Conservation (phyloP, 1,140 invertebrate genomes). For the Sarcophaga bullata region DNA sequence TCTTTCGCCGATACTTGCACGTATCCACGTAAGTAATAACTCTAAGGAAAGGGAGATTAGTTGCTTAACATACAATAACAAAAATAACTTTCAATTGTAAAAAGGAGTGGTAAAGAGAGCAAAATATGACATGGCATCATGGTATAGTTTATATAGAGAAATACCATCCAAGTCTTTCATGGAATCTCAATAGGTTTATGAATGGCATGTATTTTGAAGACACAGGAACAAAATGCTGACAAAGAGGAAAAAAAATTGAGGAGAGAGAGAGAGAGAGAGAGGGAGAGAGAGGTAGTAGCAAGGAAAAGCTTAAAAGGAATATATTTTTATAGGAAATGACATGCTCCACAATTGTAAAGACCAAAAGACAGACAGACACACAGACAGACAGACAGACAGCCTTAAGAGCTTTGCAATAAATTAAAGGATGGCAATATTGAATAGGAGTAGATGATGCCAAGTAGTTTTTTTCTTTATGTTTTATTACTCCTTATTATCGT, state of each 20-base stretch:
- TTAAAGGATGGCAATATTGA: background rate
- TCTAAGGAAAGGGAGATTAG: background rate
- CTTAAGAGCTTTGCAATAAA: background rate
- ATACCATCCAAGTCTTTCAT: conserved; percentile 10
- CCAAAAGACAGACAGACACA: background rate
- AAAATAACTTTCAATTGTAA: too few species aligned
- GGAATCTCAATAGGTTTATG: conserved; percentile 21
- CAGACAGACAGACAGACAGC: background rate
- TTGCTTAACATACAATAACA: background rate
- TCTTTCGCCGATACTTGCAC: background rate
- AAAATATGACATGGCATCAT: background rate
- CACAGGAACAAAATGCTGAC: background rate
- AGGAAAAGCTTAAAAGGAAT: too few species aligned
- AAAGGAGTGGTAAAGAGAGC: too few species aligned
- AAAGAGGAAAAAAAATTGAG: too few species aligned
- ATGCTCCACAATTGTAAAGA: background rate
- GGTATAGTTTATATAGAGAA: conserved; percentile 4
- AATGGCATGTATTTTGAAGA: conserved; percentile 11
- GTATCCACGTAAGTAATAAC: conserved; percentile 31
- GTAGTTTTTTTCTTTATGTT: too few species aligned
- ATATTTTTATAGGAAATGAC: background rate
- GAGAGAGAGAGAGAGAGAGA: too few species aligned
- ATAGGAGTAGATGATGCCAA: background rate
- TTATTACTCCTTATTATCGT: too few species aligned
- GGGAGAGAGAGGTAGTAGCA: too few species aligned